phyloP scores from a whole-genome alignment of 2,113 vertebrate species.

The Etia nguti region DNA sequence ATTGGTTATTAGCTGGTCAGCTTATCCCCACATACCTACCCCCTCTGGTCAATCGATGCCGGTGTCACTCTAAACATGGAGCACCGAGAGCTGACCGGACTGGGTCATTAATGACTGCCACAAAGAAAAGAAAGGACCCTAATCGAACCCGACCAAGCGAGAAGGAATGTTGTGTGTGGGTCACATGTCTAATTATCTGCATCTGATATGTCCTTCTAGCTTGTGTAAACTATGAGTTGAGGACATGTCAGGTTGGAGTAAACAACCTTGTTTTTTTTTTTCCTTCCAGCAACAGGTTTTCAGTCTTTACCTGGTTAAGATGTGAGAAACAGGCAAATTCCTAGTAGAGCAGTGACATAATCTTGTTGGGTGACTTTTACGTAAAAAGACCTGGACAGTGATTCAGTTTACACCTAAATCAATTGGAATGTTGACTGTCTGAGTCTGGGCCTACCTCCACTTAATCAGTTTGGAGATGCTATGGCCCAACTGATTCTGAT shows the following conservation, averaged over 20 bases:
- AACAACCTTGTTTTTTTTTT: background rate
- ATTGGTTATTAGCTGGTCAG: background rate
- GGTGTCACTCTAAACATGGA: conserved; percentile 8
- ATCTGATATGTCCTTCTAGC: background rate
- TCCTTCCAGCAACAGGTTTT: background rate
- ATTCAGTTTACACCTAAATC: background rate
- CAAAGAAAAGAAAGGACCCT: background rate
- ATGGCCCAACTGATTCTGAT: background rate
- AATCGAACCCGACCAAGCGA: background rate
- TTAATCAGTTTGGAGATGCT: background rate
- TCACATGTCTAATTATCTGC: background rate
- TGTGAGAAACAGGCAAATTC: background rate
- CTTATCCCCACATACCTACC: background rate
- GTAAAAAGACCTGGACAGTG: background rate
- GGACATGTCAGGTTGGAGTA: background rate
- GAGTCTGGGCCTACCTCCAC: background rate
- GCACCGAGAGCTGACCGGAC: background rate
- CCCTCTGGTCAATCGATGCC: conserved; percentile 6
- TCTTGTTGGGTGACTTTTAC: background rate
- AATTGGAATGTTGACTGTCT: background rate
- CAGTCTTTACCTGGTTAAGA: background rate
- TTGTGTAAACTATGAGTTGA: background rate
- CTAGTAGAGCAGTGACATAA: background rate
- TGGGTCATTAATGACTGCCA: background rate
- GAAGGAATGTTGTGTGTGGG: background rate